Percentiles rank a stretch among this genome's conserved stretches.
These are phyloP conservation scores for Heteropelma amictum DNA, from an alignment of 2,888 invertebrate species.

Conservation along the genomic window DNA sequence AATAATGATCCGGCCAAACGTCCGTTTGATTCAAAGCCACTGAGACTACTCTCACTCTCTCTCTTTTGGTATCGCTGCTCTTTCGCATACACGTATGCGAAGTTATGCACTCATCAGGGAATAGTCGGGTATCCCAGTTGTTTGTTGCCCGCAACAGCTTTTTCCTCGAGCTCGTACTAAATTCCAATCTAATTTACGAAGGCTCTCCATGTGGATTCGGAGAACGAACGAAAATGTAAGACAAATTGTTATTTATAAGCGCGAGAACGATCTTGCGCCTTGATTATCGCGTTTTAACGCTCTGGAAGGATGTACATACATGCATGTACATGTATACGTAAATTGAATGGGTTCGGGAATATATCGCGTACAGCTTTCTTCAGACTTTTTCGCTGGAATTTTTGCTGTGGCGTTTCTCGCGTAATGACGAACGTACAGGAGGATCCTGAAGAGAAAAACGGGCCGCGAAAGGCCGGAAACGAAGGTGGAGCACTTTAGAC, in stretches of 20 bases:
- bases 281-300: too few species aligned
- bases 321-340: not conserved
- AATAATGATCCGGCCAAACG: conserved; percentile 55
- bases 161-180: conserved; percentile 12
- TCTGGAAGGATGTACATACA: too few species aligned
- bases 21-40: conserved; percentile 52
- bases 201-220: not conserved
- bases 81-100: not conserved
- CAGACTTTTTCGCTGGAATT: not conserved
- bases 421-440: conserved; percentile 44
- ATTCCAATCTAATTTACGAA: conserved; percentile 24
- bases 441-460: conserved; percentile 51
- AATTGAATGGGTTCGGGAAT: too few species aligned
- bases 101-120: not conserved
- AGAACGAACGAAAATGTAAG: not conserved
- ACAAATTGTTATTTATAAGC: not conserved
- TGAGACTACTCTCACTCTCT: conserved; percentile 3
- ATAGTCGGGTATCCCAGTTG: conserved; percentile 1
- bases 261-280: not conserved
- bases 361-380: not conserved
- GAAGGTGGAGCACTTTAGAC: conserved; percentile 54
- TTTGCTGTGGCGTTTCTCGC: conserved; percentile 24
- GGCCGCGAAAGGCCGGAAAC: conserved; percentile 57
- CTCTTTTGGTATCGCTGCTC: not conserved
- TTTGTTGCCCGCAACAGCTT: conserved; percentile 1